phyloP scores from a whole-genome alignment of 2,113 vertebrate species.

The Blennius ocellaris region DNA sequence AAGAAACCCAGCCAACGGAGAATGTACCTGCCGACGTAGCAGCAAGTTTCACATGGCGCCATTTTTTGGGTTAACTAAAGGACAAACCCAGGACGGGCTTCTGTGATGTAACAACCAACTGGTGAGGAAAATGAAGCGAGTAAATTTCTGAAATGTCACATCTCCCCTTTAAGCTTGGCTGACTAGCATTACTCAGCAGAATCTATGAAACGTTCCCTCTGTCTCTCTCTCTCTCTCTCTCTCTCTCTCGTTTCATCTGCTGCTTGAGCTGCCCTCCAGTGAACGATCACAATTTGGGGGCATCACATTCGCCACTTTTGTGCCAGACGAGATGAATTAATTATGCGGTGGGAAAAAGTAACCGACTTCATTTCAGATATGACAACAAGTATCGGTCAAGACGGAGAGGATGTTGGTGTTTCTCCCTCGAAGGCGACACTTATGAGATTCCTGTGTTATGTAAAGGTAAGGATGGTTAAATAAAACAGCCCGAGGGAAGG shows the following conservation, averaged over 20 bases:
- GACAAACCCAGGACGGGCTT: slow-evolving; percentile 32
- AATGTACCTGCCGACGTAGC: not conserved
- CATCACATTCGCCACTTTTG: slow-evolving; percentile 4
- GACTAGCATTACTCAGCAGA: slow-evolving; percentile 12
- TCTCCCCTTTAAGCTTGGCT: slow-evolving; percentile 15
- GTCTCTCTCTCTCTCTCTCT: not conserved
- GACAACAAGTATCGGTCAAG: no score
- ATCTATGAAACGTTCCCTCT: not conserved
- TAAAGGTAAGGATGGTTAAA: not conserved
- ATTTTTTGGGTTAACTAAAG: slow-evolving; percentile 27
- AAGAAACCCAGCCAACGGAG: no score
- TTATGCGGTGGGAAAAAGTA: not conserved
- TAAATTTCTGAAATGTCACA: slow-evolving; percentile 35
- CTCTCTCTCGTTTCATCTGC: no score
- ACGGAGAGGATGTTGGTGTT: not conserved
- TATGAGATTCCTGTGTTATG: slow-evolving; percentile 23
- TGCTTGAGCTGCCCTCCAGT: slow-evolving; percentile 8
- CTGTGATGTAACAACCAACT: slow-evolving; percentile 10
- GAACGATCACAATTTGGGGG: slow-evolving; percentile 9
- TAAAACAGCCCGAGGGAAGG: slow-evolving; percentile 2
- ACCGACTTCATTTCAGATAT: not conserved
- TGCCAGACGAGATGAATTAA: slow-evolving; percentile 24
- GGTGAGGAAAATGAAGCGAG: slow-evolving; percentile 21
- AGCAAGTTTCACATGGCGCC: not conserved
- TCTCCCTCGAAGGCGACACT: slow-evolving; percentile 18